Conservation (phyloP, 2,113 vertebrate genomes). For the Phainopepla nitens region DNA sequence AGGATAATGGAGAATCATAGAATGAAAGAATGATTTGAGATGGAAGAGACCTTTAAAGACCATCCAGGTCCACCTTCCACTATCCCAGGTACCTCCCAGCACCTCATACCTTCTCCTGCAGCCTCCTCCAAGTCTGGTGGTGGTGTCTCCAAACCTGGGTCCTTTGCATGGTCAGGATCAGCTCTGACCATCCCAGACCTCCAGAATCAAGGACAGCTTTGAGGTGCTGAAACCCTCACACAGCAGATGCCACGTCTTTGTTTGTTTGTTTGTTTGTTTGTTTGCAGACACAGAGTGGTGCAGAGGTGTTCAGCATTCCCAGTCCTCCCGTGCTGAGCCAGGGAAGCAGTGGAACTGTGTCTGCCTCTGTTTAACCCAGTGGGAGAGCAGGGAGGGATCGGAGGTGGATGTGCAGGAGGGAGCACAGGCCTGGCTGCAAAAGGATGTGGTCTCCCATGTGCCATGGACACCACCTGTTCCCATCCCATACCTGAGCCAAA, state of each 20-base stretch:
- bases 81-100: neutral
- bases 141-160: neutral
- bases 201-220: neutral
- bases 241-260: neutral
- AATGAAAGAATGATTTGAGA: neutral
- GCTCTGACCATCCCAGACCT: neutral
- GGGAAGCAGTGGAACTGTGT: fast-evolving
- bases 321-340: fast-evolving
- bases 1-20: neutral
- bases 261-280: neutral
- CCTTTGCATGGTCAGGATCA: neutral
- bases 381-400: fast-evolving
- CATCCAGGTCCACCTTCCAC: too few species aligned
- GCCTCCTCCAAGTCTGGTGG: fast-evolving
- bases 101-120: neutral
- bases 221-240: fast-evolving
- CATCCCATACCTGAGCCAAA: neutral
- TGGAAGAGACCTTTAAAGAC: neutral
- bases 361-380: neutral
- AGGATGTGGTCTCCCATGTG: fast-evolving
- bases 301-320: neutral
- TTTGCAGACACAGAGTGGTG: neutral
- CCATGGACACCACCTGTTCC: fast-evolving
- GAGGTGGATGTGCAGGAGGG: neutral
- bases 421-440: neutral